Conservation (phyloP, 2,113 vertebrate species). For the Alligator mississippiensis region DNA sequence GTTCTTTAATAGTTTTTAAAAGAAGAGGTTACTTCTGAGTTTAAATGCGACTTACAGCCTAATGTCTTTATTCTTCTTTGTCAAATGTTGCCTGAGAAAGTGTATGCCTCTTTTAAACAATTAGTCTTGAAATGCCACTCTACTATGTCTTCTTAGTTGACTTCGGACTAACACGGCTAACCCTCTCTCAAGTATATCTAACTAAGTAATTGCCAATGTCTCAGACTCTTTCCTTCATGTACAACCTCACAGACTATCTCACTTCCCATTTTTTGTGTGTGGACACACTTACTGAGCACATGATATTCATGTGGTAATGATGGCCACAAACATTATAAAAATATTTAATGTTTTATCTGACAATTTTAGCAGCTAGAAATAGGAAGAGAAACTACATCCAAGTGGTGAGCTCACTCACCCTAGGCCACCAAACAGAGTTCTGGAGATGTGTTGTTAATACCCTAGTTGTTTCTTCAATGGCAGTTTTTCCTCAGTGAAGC, state of each 20-base stretch:
- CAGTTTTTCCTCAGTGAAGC: no score
- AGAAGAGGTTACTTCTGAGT: not conserved
- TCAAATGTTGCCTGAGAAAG: not conserved
- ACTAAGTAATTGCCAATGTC: not conserved
- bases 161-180: no score
- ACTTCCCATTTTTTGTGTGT: not conserved
- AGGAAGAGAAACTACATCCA: constrained; percentile 46
- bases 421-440: not conserved
- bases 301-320: not conserved
- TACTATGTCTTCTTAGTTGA: no score
- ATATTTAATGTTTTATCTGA: constrained; percentile 1
- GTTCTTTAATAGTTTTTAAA: not conserved
- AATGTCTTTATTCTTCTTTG: not conserved
- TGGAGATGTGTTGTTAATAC: not conserved
- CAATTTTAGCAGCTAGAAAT: constrained; percentile 37
- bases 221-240: not conserved
- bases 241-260: constrained; percentile 29
- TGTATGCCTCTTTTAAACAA: no score
- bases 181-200: no score
- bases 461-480: not conserved
- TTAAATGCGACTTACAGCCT: not conserved
- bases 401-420: not conserved
- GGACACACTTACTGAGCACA: not conserved
- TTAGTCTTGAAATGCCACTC: no score
- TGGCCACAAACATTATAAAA: not conserved